These are phyloP conservation scores for Phania funesta DNA, from an alignment of 2,888 invertebrate species.

Conservation along the genomic window DNA sequence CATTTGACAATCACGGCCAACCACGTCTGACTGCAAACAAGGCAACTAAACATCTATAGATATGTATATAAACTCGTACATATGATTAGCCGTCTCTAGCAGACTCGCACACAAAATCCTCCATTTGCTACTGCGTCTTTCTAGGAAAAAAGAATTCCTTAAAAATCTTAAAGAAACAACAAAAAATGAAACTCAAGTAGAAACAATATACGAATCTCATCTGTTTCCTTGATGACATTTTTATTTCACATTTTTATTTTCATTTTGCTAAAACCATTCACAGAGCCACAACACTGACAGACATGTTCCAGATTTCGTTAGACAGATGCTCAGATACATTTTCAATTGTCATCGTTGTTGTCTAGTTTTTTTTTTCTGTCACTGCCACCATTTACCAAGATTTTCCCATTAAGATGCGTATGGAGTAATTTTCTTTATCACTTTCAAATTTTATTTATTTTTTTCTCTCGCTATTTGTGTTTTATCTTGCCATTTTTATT, in stretches of 20 bases:
- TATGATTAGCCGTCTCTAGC: no score
- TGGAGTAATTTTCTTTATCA: constrained; percentile 45
- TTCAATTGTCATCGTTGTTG: constrained; percentile 41
- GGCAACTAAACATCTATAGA: neutral
- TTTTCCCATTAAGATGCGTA: constrained; percentile 53
- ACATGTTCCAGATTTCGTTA: constrained; percentile 39
- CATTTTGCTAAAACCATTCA: neutral
- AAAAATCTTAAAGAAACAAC: constrained; percentile 17
- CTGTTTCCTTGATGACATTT: constrained; percentile 28
- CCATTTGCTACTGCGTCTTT: neutral
- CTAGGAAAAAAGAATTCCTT: constrained; percentile 7
- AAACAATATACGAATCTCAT: constrained; percentile 35
- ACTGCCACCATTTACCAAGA: constrained; percentile 27
- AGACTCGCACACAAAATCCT: no score
- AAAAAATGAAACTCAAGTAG: neutral
- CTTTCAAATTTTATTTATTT: neutral
- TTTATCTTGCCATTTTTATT: constrained; percentile 29
- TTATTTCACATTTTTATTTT: neutral
- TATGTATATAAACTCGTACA: neutral
- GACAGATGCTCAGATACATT: constrained; percentile 28
- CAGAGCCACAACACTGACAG: no score
- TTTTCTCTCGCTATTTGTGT: neutral
- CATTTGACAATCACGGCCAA: constrained; percentile 62
- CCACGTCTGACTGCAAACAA: constrained; percentile 5
- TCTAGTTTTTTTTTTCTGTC: neutral